Percentiles rank a stretch among this genome's conserved stretches.
phyloP scores from a whole-genome alignment of 2,888 invertebrate genomes.

The Hypena proboscidalis region DNA sequence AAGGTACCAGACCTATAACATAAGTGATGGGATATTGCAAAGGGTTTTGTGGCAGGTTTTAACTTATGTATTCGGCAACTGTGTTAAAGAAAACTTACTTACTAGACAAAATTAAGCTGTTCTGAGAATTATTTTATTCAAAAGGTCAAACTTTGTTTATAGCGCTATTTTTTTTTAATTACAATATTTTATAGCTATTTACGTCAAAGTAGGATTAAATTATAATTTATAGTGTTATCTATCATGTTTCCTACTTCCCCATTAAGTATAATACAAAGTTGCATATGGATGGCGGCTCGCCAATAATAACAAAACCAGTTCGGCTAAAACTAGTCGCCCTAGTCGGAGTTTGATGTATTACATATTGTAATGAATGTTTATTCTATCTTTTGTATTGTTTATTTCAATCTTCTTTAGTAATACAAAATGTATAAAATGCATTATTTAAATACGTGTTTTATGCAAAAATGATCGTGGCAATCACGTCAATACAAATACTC shows the following conservation, averaged over 20 bases:
- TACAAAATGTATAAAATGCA: too few species aligned
- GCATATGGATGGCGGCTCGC: constrained; percentile 26
- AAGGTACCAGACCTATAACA: too few species aligned
- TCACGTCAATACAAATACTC: too few species aligned
- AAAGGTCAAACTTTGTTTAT: constrained; percentile 7
- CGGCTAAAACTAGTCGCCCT: constrained; percentile 15
- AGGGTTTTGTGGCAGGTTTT: too few species aligned
- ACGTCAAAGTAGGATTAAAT: constrained; percentile 8
- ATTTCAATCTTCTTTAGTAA: too few species aligned
- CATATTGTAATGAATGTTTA: constrained; percentile 4
- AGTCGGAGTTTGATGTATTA: constrained; percentile 7
- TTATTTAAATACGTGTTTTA: too few species aligned
- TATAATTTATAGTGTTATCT: constrained; percentile 6
- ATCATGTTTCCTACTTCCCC: constrained; percentile 23
- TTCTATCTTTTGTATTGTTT: too few species aligned
- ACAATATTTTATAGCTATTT: neutral
- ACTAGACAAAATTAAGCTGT: too few species aligned
- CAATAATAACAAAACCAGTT: constrained; percentile 27
- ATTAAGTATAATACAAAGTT: constrained; percentile 28
- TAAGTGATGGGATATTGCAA: too few species aligned
- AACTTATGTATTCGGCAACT: too few species aligned
- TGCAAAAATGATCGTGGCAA: too few species aligned
- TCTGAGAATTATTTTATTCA: too few species aligned
- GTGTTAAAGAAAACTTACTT: neutral
- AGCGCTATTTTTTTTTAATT: neutral